A percentile compares a stretch with the other conserved stretches of the same genome.
These are phyloP conservation scores for Oxycera nigricornis DNA, from an alignment of 2,888 invertebrate genomes.

Conservation along the genomic window DNA sequence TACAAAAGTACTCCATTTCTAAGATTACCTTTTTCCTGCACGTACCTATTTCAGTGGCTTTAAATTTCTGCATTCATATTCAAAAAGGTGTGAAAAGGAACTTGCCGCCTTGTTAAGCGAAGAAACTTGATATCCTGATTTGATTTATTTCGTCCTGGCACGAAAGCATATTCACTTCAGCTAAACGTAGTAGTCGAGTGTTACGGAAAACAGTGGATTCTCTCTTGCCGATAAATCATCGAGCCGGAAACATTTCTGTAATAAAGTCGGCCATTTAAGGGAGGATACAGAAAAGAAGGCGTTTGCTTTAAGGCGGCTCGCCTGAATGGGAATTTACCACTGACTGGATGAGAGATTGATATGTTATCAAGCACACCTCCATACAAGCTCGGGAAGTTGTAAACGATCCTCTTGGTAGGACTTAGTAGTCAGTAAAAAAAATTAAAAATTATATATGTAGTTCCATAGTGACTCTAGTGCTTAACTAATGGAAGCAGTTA, in stretches of 20 bases:
- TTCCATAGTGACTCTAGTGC: background rate
- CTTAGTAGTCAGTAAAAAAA: background rate
- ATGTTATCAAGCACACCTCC: constrained; percentile 18
- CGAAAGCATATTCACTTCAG: constrained; percentile 15
- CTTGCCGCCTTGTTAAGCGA: constrained; percentile 37
- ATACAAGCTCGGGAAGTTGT: background rate
- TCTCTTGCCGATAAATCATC: constrained; percentile 29
- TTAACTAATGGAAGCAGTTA: background rate
- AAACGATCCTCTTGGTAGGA: background rate
- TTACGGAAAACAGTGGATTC: constrained; percentile 25
- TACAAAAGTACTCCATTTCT: background rate
- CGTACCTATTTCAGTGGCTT: background rate
- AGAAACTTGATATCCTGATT: constrained; percentile 38
- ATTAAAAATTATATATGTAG: background rate
- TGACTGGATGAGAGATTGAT: constrained; percentile 18
- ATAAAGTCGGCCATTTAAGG: constrained; percentile 30
- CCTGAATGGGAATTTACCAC: constrained; percentile 13
- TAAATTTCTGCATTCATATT: constrained; percentile 25
- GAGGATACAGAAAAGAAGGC: constrained; percentile 17
- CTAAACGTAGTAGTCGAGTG: constrained; percentile 6
- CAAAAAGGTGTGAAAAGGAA: constrained; percentile 38
- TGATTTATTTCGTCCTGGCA: constrained; percentile 32
- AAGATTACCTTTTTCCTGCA: background rate
- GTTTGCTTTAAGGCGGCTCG: constrained; percentile 10
- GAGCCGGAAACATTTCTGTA: constrained; percentile 34